Evolutionary conservation across 2,888 invertebrate species (phyloP), one percentile per base, ranked within the genome.

Genomic region (Ophion ellenae): DNA sequence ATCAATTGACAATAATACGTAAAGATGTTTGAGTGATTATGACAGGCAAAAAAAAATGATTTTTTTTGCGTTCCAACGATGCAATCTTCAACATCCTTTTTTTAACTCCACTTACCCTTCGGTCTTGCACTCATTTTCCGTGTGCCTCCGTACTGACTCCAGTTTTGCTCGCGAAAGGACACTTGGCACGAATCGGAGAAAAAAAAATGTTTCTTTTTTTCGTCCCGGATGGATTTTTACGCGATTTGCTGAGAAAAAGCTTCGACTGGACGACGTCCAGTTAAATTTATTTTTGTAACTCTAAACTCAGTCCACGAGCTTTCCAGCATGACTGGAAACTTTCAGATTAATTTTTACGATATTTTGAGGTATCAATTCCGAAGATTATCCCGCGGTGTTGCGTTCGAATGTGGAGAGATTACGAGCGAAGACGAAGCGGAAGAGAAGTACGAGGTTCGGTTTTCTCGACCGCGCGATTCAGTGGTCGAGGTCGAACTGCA

Each of bases 401-500:
- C 14, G 17, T 14, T 14, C 53, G n/a, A 40, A 6, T 28, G 64
- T 61, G 17, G 45, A 28, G 67, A 70, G 63, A 17, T 53, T 17
- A 53, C 2, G 14, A 53, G 9, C 40, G 40, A 53, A 53, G 17
- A 1, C 73, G n/a, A 32, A 57, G 14, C 14, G 45, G 36, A 69
- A 53, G 36, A 45, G 53, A 61, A 74, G 47, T 76, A 77, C 84
- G 81, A 70, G n/a, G 67, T 45, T 53, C 32, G 76, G 40, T 64
- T 64, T 81, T 45, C 57, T 59, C 83, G 84, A 83, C 86, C 89
- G 90, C 90, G 90, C 89, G 89, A 90, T 90, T 92, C 92, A 93
- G 93, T 94, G 90, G 93, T 94, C 91, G 93, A 91, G 92, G 90
- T 89, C 89, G 92, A 93, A 94, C 94, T 94, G 93, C 92, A 93